Conservation (phyloP, 1,140 invertebrate genomes). For the Lethrus apterus region DNA sequence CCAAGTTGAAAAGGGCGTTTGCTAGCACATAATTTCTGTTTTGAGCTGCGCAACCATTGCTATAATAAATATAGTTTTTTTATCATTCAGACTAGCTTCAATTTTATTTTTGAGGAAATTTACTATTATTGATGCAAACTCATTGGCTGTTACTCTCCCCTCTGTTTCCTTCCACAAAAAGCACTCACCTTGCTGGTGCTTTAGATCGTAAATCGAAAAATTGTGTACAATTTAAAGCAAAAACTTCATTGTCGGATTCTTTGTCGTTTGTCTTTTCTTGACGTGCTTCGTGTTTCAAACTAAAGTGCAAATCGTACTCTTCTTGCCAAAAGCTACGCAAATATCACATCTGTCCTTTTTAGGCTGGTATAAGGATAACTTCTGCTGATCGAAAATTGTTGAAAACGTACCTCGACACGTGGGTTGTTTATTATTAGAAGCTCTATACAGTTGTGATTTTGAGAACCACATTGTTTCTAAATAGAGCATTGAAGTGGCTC, state of each 20-base stretch:
- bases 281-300: conserved; percentile 15
- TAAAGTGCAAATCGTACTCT: conserved; percentile 12
- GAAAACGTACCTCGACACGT: conserved; percentile 9
- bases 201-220: conserved; percentile 34
- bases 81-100: no score
- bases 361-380: conserved; percentile 15
- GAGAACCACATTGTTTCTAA: conserved; percentile 6
- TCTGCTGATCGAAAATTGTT: no score
- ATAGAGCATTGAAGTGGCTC: conserved; percentile 2
- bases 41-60: no score
- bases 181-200: conserved; percentile 26
- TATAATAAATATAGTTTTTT: no score
- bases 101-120: no score
- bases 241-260: conserved; percentile 7
- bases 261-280: conserved; percentile 14
- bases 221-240: conserved; percentile 19
- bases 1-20: no score
- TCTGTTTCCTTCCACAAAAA: conserved; percentile 36
- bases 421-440: not conserved
- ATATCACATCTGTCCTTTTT: no score
- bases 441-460: conserved; percentile 4
- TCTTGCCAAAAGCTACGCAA: conserved; percentile 7
- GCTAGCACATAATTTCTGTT: no score
- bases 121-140: conserved; percentile 33
- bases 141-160: conserved; percentile 28